Percentiles rank a stretch among this genome's conserved stretches.
These are phyloP conservation scores for Cryptocephalus moraei DNA, from an alignment of 2,888 invertebrate genomes.

Conservation along the genomic window DNA sequence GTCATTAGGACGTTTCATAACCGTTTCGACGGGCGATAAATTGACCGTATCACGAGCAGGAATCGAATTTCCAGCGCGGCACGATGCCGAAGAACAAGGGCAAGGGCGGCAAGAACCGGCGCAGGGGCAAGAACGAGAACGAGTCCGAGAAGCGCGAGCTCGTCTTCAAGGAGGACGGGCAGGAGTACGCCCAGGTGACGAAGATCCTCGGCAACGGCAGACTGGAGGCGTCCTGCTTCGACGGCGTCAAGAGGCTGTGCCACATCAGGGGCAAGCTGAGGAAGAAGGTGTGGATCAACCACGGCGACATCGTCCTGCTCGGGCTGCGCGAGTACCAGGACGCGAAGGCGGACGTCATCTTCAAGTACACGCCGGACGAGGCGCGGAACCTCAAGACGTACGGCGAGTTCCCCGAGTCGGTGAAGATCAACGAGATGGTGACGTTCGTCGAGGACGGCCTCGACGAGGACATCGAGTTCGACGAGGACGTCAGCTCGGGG, in stretches of 20 bases:
- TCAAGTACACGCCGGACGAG: conserved; percentile 98
- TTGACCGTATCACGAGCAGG: too few relatives aligned
- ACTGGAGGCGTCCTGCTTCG: conserved; percentile 98
- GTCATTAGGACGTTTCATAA: too few relatives aligned
- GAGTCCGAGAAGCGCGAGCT: conserved; percentile 98
- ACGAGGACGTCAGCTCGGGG: conserved; percentile 85
- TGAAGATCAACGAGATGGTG: conserved; percentile 92
- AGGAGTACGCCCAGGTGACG: conserved; percentile 98
- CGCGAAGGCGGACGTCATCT: conserved; percentile 95
- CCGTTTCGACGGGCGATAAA: too few relatives aligned
- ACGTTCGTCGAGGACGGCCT: conserved; percentile 89
- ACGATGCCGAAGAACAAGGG: conserved; percentile 42
- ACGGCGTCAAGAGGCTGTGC: conserved; percentile 94
- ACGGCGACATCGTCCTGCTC: conserved; percentile 95
- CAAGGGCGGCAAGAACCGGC: conserved; percentile 99
- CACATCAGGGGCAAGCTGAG: conserved; percentile 93
- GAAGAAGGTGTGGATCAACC: conserved; percentile 97
- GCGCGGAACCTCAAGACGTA: conserved; percentile 97
- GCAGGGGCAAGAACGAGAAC: conserved; percentile 99
- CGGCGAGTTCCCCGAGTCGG: conserved; percentile 96
- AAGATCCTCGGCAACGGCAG: conserved; percentile 99
- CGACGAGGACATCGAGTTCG: conserved; percentile 94
- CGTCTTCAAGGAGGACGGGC: conserved; percentile 98
- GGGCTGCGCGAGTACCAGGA: conserved; percentile 96
- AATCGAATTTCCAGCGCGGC: too few relatives aligned